Base-by-base conservation (phyloP, 2,113 vertebrate genomes). In the Nesoenas mayeri region DNA sequence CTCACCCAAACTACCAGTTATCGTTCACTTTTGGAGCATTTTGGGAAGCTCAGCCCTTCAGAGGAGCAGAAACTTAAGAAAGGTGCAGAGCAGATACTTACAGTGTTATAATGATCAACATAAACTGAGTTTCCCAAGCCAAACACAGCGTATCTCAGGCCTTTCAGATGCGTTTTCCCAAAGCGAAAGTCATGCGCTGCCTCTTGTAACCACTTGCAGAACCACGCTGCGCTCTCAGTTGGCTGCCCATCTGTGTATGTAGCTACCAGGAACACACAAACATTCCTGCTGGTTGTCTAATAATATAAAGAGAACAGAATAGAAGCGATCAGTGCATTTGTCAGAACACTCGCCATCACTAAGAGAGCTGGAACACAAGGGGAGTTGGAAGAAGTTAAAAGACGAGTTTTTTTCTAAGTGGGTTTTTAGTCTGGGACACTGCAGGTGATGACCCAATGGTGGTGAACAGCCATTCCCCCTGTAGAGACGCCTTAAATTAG, bases 201-300 rank as follows among this genome's bases (percentile, higher is more conserved):
- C 42, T 99, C 99, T 78, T 99, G 98, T 50, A 99, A 79, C 99
- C 99, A 99, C 91, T 98, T 99, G 91, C 98, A 99, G 97, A 99
- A 99, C 99, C 99, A 99, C 16, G 96, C 96, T 0, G 99, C 98
- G 0, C 97, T 98, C 88, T 99, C 98, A 0, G 99, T 96, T 1
- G 99, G 99, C 64, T 91, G 97, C 28, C 99, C 99, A 0, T 99
- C 99, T 0, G 98, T 99, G 95, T 99, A 99, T 0, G 99, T 99
- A 50, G 99, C 98, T 88, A 99, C 95, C 61, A 99, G 93, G 91
- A 99, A 99, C 79, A 98, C 98, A 42, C 99, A 99, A 12, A 99
- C 54, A 3, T 83, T 98, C 93, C 96, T 97, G 95, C 96, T 98
- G 56, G 88, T 77, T n/a, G 98, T 97, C 99, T 99, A 74, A 20